Evolutionary conservation across 2,113 vertebrate genomes (phyloP).

Genomic region (Mixornis gularis): DNA sequence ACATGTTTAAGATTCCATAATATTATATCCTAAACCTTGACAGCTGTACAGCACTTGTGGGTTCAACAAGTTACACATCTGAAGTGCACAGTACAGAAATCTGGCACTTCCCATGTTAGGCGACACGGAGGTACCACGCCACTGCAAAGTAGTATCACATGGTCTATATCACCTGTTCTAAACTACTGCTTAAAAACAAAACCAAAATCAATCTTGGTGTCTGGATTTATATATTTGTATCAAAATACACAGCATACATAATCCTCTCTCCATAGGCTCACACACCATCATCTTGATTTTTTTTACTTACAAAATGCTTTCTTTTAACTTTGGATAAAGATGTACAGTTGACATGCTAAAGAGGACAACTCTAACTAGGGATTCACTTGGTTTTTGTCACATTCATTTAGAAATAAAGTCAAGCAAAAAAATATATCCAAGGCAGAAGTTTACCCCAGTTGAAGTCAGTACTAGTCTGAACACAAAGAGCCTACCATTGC

Average conservation of each 20-base stretch:
- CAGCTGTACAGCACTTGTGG: neutral
- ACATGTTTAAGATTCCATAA: neutral
- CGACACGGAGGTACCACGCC: neutral
- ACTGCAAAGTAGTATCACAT: neutral
- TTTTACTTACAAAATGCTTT: neutral
- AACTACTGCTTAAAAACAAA: neutral
- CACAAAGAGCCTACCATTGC: neutral
- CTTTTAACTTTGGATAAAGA: neutral
- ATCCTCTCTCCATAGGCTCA: neutral
- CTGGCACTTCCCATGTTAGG: neutral
- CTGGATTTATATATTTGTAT: neutral
- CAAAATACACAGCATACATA: neutral
- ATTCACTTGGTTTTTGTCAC: neutral
- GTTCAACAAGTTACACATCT: neutral
- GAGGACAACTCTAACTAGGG: neutral
- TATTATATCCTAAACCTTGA: neutral
- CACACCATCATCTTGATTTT: neutral
- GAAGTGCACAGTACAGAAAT: neutral
- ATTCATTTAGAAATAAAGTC: neutral
- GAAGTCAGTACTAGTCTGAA: neutral
- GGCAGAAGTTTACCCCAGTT: neutral
- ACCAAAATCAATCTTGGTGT: neutral
- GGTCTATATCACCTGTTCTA: neutral
- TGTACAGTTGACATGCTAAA: neutral
- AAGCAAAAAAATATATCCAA: neutral